phyloP scores from a whole-genome alignment of 92 coral and sea anemone species.

The Phymanthus crucifer region DNA sequence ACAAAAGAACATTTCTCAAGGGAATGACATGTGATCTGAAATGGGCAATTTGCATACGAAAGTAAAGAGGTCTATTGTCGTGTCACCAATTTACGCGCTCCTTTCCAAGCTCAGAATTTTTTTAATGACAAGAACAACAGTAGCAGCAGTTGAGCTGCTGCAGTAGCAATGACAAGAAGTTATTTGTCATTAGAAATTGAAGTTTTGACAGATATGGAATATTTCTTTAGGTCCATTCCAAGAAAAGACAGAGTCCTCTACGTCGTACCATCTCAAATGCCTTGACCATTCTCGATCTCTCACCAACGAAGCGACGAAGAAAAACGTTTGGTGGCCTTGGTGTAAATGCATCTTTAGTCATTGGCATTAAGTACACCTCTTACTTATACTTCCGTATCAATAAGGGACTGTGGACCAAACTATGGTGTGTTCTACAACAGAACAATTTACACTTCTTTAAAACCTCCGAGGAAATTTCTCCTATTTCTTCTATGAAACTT shows the following conservation, averaged over 20 bases:
- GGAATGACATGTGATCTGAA: no score
- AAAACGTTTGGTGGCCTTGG: slow-evolving; percentile 70
- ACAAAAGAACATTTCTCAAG: no score
- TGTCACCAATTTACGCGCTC: not conserved
- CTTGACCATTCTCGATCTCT: slow-evolving; percentile 48
- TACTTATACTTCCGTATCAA: slow-evolving; percentile 65
- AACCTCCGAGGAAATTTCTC: slow-evolving; percentile 61
- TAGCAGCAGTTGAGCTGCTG: no score
- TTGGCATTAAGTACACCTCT: slow-evolving; percentile 73
- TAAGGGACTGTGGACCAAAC: slow-evolving; percentile 81
- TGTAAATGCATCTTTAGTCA: slow-evolving; percentile 58
- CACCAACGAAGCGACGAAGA: slow-evolving; percentile 55
- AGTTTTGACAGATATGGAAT: no score
- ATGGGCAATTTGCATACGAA: no score
- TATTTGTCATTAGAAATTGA: no score
- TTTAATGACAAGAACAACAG: no score
- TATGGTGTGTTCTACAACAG: slow-evolving; percentile 86
- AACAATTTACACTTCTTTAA: slow-evolving; percentile 69
- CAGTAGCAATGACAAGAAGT: no score
- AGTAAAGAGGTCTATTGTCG: no score
- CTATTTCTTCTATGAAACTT: slow-evolving; percentile 38
- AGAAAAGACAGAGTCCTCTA: slow-evolving; percentile 52
- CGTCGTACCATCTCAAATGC: slow-evolving; percentile 81
- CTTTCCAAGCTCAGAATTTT: not conserved
- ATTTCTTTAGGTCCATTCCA: slow-evolving; percentile 14